Conservation (phyloP, 2,113 vertebrate genomes). For the Pachyramphus minor region DNA sequence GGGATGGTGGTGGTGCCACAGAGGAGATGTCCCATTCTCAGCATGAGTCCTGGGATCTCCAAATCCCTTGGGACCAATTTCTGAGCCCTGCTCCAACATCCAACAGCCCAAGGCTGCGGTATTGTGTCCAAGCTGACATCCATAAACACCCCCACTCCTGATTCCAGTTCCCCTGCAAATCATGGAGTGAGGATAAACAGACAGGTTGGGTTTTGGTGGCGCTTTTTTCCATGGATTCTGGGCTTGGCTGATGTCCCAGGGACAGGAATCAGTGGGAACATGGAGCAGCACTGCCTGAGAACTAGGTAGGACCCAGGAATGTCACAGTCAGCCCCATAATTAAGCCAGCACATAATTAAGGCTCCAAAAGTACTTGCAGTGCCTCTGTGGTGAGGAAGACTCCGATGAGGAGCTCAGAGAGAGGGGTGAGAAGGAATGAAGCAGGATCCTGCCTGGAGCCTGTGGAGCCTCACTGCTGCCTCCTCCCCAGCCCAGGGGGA, state of each 20-base stretch:
- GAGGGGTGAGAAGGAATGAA: background rate
- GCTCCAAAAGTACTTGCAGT: background rate
- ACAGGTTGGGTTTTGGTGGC: background rate
- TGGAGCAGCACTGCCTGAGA: background rate
- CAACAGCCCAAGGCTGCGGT: background rate
- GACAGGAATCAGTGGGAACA: background rate
- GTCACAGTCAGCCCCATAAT: background rate
- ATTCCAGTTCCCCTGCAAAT: fast-evolving
- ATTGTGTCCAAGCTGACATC: fast-evolving
- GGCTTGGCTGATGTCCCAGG: background rate
- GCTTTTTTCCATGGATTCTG: background rate
- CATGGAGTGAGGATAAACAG: fast-evolving
- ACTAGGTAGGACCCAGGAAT: background rate
- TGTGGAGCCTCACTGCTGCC: background rate
- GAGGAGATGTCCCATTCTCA: background rate
- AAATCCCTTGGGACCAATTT: background rate
- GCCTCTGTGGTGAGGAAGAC: background rate
- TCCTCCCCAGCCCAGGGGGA: background rate
- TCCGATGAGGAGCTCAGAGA: background rate
- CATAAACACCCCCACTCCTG: background rate
- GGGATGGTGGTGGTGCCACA: background rate
- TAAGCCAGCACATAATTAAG: background rate
- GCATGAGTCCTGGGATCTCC: background rate
- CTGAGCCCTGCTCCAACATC: background rate
- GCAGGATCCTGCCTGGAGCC: background rate